A percentile compares a stretch with the other conserved stretches of the same genome.
Evolutionary conservation across 2,113 vertebrate genomes (phyloP).

Genomic region (Typhlomys cinereus): DNA sequence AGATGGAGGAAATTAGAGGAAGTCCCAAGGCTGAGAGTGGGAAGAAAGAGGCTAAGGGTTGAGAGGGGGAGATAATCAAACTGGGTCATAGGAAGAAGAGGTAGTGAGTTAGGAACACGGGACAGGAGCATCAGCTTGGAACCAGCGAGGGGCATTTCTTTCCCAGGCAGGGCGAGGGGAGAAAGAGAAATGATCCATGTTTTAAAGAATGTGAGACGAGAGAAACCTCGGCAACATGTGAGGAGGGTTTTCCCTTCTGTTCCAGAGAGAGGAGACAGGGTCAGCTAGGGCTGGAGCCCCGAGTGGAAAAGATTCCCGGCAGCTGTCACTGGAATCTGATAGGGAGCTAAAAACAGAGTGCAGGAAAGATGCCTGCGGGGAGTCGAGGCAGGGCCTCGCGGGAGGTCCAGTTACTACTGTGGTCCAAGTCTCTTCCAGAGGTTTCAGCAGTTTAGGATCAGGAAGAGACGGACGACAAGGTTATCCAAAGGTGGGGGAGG

Average conservation of each 20-base stretch:
- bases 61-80: background rate
- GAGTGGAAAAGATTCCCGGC: constrained; percentile 50
- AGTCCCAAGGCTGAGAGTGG: background rate
- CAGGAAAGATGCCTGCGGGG: background rate
- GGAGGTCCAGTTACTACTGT: background rate
- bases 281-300: constrained; percentile 51
- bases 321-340: constrained; percentile 73
- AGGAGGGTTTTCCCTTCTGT: background rate
- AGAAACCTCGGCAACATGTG: fast-evolving
- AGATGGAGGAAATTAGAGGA: background rate
- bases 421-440: background rate
- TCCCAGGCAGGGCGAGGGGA: background rate
- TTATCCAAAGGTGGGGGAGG: too few species aligned
- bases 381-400: background rate
- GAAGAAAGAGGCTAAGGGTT: background rate
- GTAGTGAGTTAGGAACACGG: fast-evolving
- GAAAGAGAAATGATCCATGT: background rate
- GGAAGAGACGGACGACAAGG: background rate
- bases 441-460: background rate
- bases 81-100: too few species aligned
- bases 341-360: constrained; percentile 74
- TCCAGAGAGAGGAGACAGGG: background rate
- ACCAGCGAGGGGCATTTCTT: background rate
- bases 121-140: background rate
- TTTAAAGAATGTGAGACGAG: fast-evolving